Conservation (phyloP, 2,888 invertebrate genomes). For the Latrodectus hesperus region DNA sequence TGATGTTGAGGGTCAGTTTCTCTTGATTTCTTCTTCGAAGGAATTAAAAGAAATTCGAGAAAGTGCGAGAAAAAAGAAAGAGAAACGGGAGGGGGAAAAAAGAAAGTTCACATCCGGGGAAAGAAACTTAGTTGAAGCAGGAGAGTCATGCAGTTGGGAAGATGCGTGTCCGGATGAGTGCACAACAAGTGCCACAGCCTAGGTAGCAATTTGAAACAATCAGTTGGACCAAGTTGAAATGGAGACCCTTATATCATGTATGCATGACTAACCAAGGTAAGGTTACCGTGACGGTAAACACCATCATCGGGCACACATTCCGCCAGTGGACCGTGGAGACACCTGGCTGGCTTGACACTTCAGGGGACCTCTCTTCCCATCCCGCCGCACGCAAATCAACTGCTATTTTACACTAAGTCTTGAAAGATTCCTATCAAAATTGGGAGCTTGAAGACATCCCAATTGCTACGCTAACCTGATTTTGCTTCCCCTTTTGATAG, state of each 20-base stretch:
- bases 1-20: background rate
- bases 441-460: too few relatives aligned
- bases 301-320: conserved; percentile 60
- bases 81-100: conserved; percentile 17
- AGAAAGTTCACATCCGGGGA: background rate
- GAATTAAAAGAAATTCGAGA: conserved; percentile 9
- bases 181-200: conserved; percentile 60
- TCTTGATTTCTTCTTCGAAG: background rate
- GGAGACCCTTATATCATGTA: conserved; percentile 67
- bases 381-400: background rate
- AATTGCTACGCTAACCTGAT: background rate
- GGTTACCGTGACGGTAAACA: conserved; percentile 63
- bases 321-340: conserved; percentile 60
- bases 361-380: conserved; percentile 12
- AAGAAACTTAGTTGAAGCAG: conserved; percentile 17
- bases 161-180: conserved; percentile 52
- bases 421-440: too few relatives aligned
- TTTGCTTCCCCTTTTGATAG: background rate
- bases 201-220: conserved; percentile 69
- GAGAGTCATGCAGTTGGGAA: conserved; percentile 15
- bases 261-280: conserved; percentile 66
- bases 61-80: conserved; percentile 26
- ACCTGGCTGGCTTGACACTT: conserved; percentile 65
- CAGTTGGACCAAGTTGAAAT: conserved; percentile 64
- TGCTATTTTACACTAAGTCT: too few relatives aligned